Conservation (phyloP, 2,888 invertebrate genomes). For the Pediacus dermestoides region DNA sequence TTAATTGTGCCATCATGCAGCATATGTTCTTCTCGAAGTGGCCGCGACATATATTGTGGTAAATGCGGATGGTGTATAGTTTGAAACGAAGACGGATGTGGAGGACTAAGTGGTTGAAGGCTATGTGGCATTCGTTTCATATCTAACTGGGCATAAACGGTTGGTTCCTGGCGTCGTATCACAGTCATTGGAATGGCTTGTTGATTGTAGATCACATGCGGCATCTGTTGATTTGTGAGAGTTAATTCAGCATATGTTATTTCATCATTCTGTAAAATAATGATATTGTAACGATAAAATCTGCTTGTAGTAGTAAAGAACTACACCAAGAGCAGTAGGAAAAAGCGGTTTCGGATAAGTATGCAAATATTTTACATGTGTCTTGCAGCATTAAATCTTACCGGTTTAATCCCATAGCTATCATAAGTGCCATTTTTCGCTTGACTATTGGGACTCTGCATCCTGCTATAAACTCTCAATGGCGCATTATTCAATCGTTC, state of each 20-base stretch:
- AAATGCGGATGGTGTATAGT: slow-evolving; percentile 46
- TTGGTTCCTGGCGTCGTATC: slow-evolving; percentile 51
- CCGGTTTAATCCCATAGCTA: slow-evolving; percentile 41
- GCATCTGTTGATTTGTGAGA: slow-evolving; percentile 47
- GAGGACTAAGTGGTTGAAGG: slow-evolving; percentile 44
- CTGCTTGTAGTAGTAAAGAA: too few species aligned
- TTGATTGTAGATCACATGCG: slow-evolving; percentile 47
- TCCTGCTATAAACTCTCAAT: slow-evolving; percentile 46
- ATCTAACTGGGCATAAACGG: slow-evolving; percentile 57
- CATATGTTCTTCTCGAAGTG: slow-evolving; percentile 40
- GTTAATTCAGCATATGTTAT: slow-evolving; percentile 58
- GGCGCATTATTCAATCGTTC: slow-evolving; percentile 53
- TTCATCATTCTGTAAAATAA: slow-evolving; percentile 50
- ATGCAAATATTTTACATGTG: too few species aligned
- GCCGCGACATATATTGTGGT: slow-evolving; percentile 44
- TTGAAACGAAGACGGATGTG: slow-evolving; percentile 47
- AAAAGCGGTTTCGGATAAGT: too few species aligned
- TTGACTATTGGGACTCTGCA: slow-evolving; percentile 45
- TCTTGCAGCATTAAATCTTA: slow-evolving; percentile 33
- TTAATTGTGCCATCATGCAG: slow-evolving; percentile 41
- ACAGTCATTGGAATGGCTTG: slow-evolving; percentile 49
- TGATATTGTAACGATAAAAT: slow-evolving; percentile 15
- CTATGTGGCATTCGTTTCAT: slow-evolving; percentile 44
- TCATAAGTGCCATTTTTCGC: slow-evolving; percentile 47
- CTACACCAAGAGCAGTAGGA: too few species aligned